Evolutionary conservation across 2,888 invertebrate genomes (phyloP), one percentile per base, ranked within the genome.

Genomic region (Drosophila basisetae): DNA sequence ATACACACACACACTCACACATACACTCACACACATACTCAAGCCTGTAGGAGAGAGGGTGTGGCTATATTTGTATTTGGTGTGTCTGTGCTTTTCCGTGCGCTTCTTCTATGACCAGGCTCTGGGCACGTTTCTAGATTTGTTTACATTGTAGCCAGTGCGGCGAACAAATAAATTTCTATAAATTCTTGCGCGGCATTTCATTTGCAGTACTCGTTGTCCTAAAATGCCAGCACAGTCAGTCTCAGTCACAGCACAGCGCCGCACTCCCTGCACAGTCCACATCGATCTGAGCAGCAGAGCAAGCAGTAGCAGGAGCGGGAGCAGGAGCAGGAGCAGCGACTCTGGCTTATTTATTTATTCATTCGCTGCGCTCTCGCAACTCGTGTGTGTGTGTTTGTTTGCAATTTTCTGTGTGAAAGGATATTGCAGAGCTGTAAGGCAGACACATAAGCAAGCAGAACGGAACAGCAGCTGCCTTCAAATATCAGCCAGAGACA

Each of bases 121-220:
- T 64, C 68, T 66, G 71, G 76, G 90, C 85, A 85, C 85, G 85
- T 85, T 80, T 68, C 71, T 67, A 84, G 88, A 90, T 84, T 90
- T 87, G 87, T 87, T 86, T 87, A 83, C 90, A 85, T 87, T 89
- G 86, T 76, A 82, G 78, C 75, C 73, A 71, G 73, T 56, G 71
- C 65, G 76, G 68, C 72, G 73, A 71, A 76, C 83, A 86, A 90
- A 90, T 87, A 91, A 78, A 89, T 90, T 90, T 90, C 84, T 91
- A 89, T 86, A 88, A 90, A 88, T 90, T 88, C 88, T 84, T 82
- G 81, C 90, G 85, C 83, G 87, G 90, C 87, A 84, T 87, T 91
- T 90, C 87, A 89, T 88, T 85, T 88, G 72, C 82, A 61, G 69
- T 64, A 54, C 77, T 73, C 71, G 66, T 60, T 83, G 88, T 82